Base-by-base conservation (phyloP, 2,888 invertebrate genomes). In the Lycophotia porphyrea region DNA sequence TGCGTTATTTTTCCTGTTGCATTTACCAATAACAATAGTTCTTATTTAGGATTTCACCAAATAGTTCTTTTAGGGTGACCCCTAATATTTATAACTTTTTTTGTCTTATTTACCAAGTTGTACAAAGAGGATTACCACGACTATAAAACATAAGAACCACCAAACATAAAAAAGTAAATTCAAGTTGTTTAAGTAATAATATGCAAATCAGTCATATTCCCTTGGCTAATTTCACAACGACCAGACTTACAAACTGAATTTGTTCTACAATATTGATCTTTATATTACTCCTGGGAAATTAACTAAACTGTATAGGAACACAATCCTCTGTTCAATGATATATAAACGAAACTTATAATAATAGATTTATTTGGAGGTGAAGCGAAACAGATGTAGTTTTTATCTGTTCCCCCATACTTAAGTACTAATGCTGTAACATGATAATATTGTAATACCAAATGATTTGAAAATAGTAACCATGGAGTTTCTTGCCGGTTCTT, bases 261-360 rank as follows among this genome's bases (percentile, higher is more conserved):
- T 13, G 13, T 39, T 31, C 24, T 13, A 39, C 39, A 52, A 71
- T 71, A 52, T 13, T 18, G 31, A 69, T 69, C 39, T 60, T 9
- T 13, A 68, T 24, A 4, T 39, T n/a, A 18, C 52, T 55, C 31
- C 39, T 31, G 52, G 52, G 52, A 72, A 68, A 68, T 72, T 31
- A 72, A 68, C n/a, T 67, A 39, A 24, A 71, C 7, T 18, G 18
- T n/a, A 31, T 39, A 31, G 18, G 36, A 31, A 39, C 42, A 27
- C 47, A 36, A 39, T 31, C 15, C 21, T 55, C 13, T 13, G 52
- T 24, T 68, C 24, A 68, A 42, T 52, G n/a, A 27, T 27, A 21
- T 64, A 21, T 67, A 27, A 39, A 21, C n/a, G 21, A 13, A 52
- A 39, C 27, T 68, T 27, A 13, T 68, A 68, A 21, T 36, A 11